Evolutionary conservation across 2,797 vertebrate species (phyloP), one percentile per base, ranked within the genome.

Genomic region (Periophthalmus magnuspinnatus): DNA sequence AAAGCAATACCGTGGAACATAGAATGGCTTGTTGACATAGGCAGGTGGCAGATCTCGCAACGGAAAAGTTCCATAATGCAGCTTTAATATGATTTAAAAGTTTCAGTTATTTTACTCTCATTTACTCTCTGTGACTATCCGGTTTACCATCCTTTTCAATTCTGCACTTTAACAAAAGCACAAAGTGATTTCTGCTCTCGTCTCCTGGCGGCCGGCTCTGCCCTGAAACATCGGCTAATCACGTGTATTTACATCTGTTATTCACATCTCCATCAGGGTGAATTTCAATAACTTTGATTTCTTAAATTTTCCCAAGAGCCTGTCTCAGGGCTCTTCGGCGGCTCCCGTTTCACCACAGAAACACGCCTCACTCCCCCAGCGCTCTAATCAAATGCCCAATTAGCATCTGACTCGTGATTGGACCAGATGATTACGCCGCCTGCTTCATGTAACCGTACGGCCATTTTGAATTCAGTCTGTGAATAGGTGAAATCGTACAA

Each of bases 251-350:
- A 56, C 45, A 67, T 41, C 36, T 52, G 47, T 47, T 48, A n/a
- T 65, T 50, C 22, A 33, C 21, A 47, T 65, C 47, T 52, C 47
- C 47, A 33, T 65, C 63, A 65, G 28, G 63, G 52, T n/a, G 47
- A 65, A 16, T 52, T 65, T 50, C 47, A 65, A 65, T 52, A 34
- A 34, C 47, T 65, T 33, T 65, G 47, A 66, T 66, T 36, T 54
- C 65, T 66, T 54, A 36, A 55, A 54, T 55, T 54, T 33, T 22
- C 47, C 10, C 50, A n/a, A 5, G 64, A 54, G 50, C 32, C n/a
- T 22, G 52, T 52, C 52, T 48, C 52, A 52, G 19, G 47, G 8
- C 47, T 33, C 47, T 65, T 8, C n/a, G 16, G 24, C 17, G 28
- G 63, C 24, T 65, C 47, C n/a, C 63, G 6, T n/a, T 52, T 65